Conservation (phyloP, 2,797 vertebrate species). For the Coilia nasus region DNA sequence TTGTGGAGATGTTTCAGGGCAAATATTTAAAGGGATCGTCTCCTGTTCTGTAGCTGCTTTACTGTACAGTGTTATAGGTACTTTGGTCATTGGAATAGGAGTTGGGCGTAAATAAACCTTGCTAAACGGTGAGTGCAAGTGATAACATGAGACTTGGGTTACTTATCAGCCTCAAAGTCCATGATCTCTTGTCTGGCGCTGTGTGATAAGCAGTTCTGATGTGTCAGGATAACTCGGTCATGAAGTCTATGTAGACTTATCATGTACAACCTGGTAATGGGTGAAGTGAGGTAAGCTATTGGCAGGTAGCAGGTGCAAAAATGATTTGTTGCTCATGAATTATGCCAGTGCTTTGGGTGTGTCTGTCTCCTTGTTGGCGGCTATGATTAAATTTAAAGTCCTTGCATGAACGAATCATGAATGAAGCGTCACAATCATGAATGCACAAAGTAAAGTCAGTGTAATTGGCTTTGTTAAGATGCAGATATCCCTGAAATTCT, state of each 20-base stretch:
- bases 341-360: background rate
- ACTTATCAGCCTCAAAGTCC: no score
- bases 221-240: no score
- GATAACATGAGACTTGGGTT: no score
- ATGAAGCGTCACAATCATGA: background rate
- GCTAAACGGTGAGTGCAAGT: no score
- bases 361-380: background rate
- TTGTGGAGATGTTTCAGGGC: no score
- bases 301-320: background rate
- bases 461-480: background rate
- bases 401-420: background rate
- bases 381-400: background rate
- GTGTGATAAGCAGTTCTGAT: no score
- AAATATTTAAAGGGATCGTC: no score
- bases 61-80: no score
- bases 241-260: no score
- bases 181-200: no score
- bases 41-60: no score
- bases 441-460: background rate
- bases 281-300: background rate
- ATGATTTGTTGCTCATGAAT: background rate
- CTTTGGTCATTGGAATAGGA: no score
- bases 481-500: background rate
- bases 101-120: background rate
- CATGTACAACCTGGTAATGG: background rate